Conservation (phyloP, 2,888 invertebrate genomes). For the Scelioninae gen. 2 region DNA sequence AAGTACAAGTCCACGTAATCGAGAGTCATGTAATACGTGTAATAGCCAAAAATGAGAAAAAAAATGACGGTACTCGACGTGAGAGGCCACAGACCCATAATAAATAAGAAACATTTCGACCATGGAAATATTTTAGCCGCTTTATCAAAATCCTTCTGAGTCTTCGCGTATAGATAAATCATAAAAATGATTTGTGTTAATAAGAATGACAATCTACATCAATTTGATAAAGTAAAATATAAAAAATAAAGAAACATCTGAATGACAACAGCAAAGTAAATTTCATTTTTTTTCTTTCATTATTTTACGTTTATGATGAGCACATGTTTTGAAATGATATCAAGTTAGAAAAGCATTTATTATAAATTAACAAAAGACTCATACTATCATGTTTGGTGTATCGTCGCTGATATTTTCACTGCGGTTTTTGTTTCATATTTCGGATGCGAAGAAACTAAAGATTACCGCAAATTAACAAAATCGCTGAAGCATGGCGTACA, state of each 20-base stretch:
- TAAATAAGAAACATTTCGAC: conserved; percentile 64
- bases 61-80: conserved; percentile 62
- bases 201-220: too few relatives aligned
- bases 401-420: background rate
- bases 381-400: conserved; percentile 18
- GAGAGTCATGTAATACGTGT: conserved; percentile 65
- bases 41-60: conserved; percentile 65
- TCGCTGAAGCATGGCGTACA: conserved; percentile 6
- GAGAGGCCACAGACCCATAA: conserved; percentile 67
- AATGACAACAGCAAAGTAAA: too few relatives aligned
- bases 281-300: too few relatives aligned
- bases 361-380: background rate
- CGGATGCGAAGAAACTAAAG: background rate
- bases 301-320: too few relatives aligned
- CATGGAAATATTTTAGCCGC: conserved; percentile 62
- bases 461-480: conserved; percentile 19
- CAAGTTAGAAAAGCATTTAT: too few relatives aligned
- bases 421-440: background rate
- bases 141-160: conserved; percentile 62
- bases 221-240: too few relatives aligned
- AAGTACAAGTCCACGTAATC: conserved; percentile 68
- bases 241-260: too few relatives aligned
- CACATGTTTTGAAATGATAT: too few relatives aligned
- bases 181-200: too few relatives aligned
- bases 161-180: conserved; percentile 42